Percentiles rank a stretch among this genome's conserved stretches.
phyloP scores from a whole-genome alignment of 2,888 invertebrate genomes.

The Pyrocoelia pectoralis region DNA sequence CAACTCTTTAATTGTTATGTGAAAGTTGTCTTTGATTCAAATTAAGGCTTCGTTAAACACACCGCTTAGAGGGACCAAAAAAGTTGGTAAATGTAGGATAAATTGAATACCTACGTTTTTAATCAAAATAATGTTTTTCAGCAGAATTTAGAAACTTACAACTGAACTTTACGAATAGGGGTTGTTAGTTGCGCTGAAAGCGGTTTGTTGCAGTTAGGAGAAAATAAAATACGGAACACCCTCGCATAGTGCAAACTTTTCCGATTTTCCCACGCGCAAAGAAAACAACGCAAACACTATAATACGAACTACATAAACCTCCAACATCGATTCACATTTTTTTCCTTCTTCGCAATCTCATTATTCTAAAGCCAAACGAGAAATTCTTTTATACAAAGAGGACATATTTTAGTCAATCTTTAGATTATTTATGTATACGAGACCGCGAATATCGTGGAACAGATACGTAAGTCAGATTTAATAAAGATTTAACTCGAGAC shows the following conservation, averaged over 20 bases:
- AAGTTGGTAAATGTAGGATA: no score
- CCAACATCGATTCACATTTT: slow-evolving; percentile 17
- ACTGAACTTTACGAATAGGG: no score
- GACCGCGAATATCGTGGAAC: neutral
- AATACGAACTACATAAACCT: slow-evolving; percentile 19
- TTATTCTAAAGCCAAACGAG: slow-evolving; percentile 17
- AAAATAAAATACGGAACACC: no score
- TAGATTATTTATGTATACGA: neutral
- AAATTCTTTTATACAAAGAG: neutral
- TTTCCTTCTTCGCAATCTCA: slow-evolving; percentile 16
- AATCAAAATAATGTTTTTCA: no score
- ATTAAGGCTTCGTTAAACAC: no score
- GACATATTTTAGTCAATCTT: neutral
- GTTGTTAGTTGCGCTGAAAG: no score
- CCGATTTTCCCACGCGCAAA: slow-evolving; percentile 19
- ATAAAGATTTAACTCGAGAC: slow-evolving; percentile 31
- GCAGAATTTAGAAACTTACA: no score
- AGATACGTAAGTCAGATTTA: slow-evolving; percentile 23
- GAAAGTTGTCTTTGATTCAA: no score
- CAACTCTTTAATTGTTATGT: no score
- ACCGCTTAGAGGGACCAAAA: no score
- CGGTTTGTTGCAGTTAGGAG: no score
- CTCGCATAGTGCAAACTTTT: slow-evolving; percentile 19
- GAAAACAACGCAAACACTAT: slow-evolving; percentile 25
- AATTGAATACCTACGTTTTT: no score